phyloP scores from a whole-genome alignment of 2,888 invertebrate species.

The Limnephilus lunatus region DNA sequence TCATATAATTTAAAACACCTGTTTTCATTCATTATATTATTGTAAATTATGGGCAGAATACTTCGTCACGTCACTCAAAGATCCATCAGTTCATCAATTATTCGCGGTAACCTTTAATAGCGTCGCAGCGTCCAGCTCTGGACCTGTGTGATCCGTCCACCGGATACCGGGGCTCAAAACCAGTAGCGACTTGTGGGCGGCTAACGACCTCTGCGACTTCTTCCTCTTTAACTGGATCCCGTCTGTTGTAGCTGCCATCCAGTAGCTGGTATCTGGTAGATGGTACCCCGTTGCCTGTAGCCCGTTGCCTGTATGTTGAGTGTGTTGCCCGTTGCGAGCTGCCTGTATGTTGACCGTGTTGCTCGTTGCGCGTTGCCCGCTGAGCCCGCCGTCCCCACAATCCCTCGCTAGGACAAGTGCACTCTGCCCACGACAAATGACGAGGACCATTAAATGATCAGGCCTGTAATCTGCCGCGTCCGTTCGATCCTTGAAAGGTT shows the following conservation, averaged over 20 bases:
- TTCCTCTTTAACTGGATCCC: background rate
- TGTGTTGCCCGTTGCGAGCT: background rate
- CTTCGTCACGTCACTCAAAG: background rate
- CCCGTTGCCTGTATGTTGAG: too few relatives aligned
- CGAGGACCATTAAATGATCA: slow-evolving; percentile 50
- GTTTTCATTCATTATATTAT: background rate
- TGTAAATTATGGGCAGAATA: background rate
- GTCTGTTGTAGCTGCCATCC: too few relatives aligned
- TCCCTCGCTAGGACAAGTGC: slow-evolving; percentile 10
- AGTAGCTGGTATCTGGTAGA: background rate
- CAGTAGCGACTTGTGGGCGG: slow-evolving; percentile 60
- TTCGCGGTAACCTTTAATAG: background rate
- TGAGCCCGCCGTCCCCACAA: background rate
- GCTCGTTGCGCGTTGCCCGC: background rate
- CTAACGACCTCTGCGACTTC: slow-evolving; percentile 59
- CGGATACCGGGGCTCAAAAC: slow-evolving; percentile 63
- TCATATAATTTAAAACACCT: background rate
- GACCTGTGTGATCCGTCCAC: slow-evolving; percentile 43
- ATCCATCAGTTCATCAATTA: background rate
- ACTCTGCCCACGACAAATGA: slow-evolving; percentile 49
- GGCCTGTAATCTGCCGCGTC: slow-evolving; percentile 17
- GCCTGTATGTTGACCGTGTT: too few relatives aligned
- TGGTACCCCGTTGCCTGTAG: background rate
- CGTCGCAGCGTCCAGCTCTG: slow-evolving; percentile 21
- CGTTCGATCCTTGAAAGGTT: slow-evolving; percentile 29